Base-by-base conservation (phyloP, 2,113 vertebrate genomes). In the Pelodiscus sinensis region DNA sequence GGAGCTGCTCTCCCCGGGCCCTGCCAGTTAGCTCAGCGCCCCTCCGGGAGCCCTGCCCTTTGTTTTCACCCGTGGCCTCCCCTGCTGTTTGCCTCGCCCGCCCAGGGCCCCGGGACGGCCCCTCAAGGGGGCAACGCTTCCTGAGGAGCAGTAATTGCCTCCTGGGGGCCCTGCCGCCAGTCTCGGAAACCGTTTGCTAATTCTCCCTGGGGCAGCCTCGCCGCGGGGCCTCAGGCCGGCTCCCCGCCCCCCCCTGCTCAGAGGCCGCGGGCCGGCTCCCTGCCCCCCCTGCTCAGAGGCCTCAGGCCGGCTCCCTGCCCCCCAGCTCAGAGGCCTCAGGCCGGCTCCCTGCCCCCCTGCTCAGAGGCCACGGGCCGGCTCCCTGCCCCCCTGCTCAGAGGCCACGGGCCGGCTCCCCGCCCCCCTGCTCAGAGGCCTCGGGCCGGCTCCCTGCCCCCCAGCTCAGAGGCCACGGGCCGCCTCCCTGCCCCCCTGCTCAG, bases 331-430 rank as follows among this genome's bases (percentile, higher is more conserved):
- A 68, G 4, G 79, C 18, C 51, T 0, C 57, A 29, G 71, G 44
- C 55, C 51, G 8, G 65, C 90, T 21, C 31, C 79, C 0, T 0
- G 2, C 0, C 73, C 52, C n/a, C 4, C 88, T n/a, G n/a, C n/a
- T n/a, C n/a, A n/a, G n/a, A n/a, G n/a, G n/a, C n/a, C n/a, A n/a
- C n/a, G n/a, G n/a, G n/a, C n/a, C n/a, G n/a, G n/a, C n/a, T n/a
- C n/a, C n/a, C n/a, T n/a, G n/a, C n/a, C n/a, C n/a, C n/a, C 24
- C 8, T 31, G 31, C 52, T 7, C 4, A 2, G 65, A 68, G 4
- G 79, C 18, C 51, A 0, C 57, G n/a, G 71, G 44, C 55, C 51
- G 8, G 65, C 90, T 21, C 31, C 79, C 0, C 0, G 2, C 0
- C 73, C 52, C n/a, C 4, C 88, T 31, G 31, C 52, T 7, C 4